Evolutionary conservation across 2,888 invertebrate species (phyloP), one percentile per base, ranked within the genome.

Genomic region (Penaeus monodon): DNA sequence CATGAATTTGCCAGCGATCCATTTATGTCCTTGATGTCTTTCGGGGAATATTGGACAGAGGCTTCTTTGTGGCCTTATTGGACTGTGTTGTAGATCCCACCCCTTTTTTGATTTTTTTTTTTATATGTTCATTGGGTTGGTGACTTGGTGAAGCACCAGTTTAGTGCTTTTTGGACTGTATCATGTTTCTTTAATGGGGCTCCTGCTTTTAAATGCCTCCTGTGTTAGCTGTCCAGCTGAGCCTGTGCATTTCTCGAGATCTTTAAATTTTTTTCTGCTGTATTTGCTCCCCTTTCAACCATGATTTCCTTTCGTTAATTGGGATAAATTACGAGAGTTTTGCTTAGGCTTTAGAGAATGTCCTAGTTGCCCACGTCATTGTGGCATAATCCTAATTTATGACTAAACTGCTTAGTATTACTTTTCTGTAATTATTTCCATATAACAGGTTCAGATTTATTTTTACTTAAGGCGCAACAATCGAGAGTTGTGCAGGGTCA

Each of bases 1-100:
- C 81, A 79, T 84, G 70, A 79, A 63, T 84, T 86, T 29, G 73
- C 77, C 85, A 82, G 81, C 81, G 66, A 81, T 82, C 77, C 81
- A 79, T 78, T 80, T 81, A 82, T 38, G 63, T 82, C 81, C 82
- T 86, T 82, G 63, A 82, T 86, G 84, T 84, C 84, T 84, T 84
- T 84, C 66, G 74, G 86, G 86, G 70, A 82, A 77, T 78, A 78
- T 76, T 64, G 66, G 82, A 85, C 63, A 74, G 74, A 74, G 74
- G 74, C 64, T 38, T 33, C 20, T 64, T 33, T 49, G 63, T 64
- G 63, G 44, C 82, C 73, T 29, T 38, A 38, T 82, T 74, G 73
- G 44, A 74, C 82, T 82, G 82, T 57, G 57, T 82, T 82, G 82
- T 82, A 82, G 74, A 82, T 44, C 82, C 82, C 82, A 74, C 82